A percentile compares a stretch with the other conserved stretches of the same genome.
These are phyloP conservation scores for Camponotus pennsylvanicus DNA, from an alignment of 1,140 invertebrate genomes.

Conservation along the genomic window DNA sequence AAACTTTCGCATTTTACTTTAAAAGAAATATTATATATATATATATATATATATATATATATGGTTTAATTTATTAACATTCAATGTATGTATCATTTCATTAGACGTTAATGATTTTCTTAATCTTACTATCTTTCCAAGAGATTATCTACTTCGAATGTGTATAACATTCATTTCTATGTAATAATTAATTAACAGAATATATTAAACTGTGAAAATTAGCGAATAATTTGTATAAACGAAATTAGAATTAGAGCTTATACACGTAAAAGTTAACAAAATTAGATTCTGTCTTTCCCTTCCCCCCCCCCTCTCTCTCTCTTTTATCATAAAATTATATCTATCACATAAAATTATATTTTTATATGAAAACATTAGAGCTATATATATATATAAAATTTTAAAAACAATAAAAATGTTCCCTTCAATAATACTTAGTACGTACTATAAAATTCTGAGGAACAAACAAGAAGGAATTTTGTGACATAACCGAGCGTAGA, in stretches of 20 bases:
- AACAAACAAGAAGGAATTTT: constrained; percentile 9
- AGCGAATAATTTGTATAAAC: no score
- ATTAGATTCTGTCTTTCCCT: not conserved
- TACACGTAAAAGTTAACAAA: not conserved
- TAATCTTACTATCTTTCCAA: not conserved
- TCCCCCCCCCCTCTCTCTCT: no score
- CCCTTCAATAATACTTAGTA: not conserved
- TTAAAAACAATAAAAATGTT: not conserved
- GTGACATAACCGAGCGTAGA: not conserved
- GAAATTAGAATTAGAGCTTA: not conserved
- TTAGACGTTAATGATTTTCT: not conserved
- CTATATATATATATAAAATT: no score
- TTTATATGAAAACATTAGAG: not conserved
- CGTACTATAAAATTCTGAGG: not conserved
- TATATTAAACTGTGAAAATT: not conserved
- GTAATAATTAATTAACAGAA: not conserved
- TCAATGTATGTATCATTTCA: not conserved
- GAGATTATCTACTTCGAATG: not conserved
- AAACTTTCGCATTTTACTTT: not conserved
- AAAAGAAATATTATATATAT: not conserved
- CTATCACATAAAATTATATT: not conserved
- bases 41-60: not conserved
- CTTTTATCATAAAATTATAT: not conserved
- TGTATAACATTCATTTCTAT: not conserved
- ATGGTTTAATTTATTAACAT: not conserved